Evolutionary conservation across 1,140 invertebrate species (phyloP).

Genomic region (Cherax destructor): DNA sequence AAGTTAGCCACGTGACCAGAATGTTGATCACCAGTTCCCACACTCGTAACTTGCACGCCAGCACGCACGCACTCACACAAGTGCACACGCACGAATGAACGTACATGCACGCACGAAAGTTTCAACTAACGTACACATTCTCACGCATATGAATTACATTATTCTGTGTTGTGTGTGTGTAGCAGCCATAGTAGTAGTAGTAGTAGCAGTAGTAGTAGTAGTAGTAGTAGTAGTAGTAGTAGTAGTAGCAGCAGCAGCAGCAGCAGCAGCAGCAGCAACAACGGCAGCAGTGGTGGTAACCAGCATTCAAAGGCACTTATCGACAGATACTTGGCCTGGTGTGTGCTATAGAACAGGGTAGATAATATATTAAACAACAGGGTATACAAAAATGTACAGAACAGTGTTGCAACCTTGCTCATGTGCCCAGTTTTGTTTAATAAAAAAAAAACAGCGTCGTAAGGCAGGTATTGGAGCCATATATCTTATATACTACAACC

Average conservation of each 20-base stretch:
- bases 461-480: no score
- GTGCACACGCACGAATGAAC: background rate
- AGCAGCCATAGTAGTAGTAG: background rate
- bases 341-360: no score
- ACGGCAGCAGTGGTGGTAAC: background rate
- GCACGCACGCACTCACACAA: background rate
- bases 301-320: no score
- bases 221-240: constrained; percentile 23
- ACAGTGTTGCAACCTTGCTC: no score
- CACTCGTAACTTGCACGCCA: background rate
- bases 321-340: no score
- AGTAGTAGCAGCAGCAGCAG: constrained; percentile 7
- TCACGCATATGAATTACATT: background rate
- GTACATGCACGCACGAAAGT: background rate
- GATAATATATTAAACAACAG: no score
- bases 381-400: no score
- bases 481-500: no score
- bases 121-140: no score
- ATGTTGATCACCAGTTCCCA: background rate
- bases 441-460: no score
- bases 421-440: no score
- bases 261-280: background rate
- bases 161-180: background rate
- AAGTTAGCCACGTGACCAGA: background rate
- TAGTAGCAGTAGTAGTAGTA: background rate